Percentiles rank a stretch among this genome's conserved stretches.
phyloP scores from a whole-genome alignment of 2,888 invertebrate species.

The Sphaerophoria rueppellii region DNA sequence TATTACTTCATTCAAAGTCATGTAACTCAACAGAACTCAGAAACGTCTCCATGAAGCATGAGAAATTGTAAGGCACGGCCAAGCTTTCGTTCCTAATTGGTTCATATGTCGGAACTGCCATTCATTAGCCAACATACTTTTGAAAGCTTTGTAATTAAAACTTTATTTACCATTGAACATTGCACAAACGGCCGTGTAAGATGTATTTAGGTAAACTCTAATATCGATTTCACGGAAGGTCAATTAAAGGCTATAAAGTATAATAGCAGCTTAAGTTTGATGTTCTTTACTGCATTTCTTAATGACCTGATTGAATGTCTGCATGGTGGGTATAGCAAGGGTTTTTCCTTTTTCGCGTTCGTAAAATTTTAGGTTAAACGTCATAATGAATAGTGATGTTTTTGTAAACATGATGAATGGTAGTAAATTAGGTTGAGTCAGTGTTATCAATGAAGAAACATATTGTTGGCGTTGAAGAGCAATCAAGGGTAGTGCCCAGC shows the following conservation, averaged over 20 bases:
- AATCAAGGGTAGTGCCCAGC: too few species aligned
- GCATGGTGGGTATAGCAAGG: not conserved
- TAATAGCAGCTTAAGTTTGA: not conserved
- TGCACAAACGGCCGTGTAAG: not conserved
- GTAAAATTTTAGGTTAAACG: not conserved
- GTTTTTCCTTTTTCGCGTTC: not conserved
- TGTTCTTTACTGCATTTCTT: not conserved
- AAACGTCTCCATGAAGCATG: too few species aligned
- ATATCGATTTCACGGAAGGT: not conserved
- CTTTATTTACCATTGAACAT: not conserved
- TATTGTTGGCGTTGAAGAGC: too few species aligned
- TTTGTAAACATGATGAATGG: not conserved
- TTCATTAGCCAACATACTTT: too few species aligned
- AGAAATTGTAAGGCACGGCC: too few species aligned
- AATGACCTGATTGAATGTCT: not conserved
- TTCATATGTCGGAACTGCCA: too few species aligned
- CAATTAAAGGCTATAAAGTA: not conserved
- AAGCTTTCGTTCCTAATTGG: too few species aligned
- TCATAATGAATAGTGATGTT: not conserved
- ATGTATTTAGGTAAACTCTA: not conserved
- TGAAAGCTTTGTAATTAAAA: not conserved
- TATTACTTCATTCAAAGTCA: too few species aligned
- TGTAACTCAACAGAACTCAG: too few species aligned
- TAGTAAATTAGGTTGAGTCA: too few species aligned
- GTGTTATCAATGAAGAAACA: too few species aligned